These are phyloP conservation scores for Tipula confusa DNA, from an alignment of 2,888 invertebrate species.

Conservation along the genomic window DNA sequence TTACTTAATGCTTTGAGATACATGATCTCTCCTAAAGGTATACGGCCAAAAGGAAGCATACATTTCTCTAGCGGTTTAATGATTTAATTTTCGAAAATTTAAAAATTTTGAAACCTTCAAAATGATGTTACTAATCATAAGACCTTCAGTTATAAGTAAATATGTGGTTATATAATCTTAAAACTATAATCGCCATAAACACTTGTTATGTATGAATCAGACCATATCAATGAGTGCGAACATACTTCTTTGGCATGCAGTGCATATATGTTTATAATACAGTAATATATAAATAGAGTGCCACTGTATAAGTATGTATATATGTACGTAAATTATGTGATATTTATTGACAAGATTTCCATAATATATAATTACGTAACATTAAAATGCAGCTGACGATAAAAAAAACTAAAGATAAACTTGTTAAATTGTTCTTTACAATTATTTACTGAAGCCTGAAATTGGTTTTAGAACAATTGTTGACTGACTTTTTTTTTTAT, in stretches of 20 bases:
- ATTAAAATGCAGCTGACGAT: background rate
- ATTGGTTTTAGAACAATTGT: background rate
- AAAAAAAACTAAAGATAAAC: background rate
- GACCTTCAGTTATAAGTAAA: background rate
- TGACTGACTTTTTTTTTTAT: too few species aligned
- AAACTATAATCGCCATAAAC: background rate
- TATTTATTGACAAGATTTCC: conserved; percentile 15
- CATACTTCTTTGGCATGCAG: conserved; percentile 14
- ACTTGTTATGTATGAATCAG: background rate
- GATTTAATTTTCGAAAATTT: too few species aligned
- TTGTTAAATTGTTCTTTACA: background rate
- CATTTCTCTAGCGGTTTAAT: too few species aligned
- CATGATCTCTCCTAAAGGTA: too few species aligned
- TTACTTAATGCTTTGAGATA: too few species aligned
- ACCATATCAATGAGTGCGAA: conserved; percentile 12
- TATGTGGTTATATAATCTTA: background rate
- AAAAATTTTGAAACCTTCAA: too few species aligned
- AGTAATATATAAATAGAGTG: background rate
- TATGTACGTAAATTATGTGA: background rate
- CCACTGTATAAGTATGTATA: background rate
- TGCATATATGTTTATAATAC: background rate
- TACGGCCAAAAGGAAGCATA: too few species aligned
- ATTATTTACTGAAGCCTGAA: background rate
- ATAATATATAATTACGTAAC: background rate
- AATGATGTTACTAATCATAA: too few species aligned